Evolutionary conservation across 2,888 invertebrate species (phyloP), one percentile per base, ranked within the genome.

Genomic region (Diarsia mendica): DNA sequence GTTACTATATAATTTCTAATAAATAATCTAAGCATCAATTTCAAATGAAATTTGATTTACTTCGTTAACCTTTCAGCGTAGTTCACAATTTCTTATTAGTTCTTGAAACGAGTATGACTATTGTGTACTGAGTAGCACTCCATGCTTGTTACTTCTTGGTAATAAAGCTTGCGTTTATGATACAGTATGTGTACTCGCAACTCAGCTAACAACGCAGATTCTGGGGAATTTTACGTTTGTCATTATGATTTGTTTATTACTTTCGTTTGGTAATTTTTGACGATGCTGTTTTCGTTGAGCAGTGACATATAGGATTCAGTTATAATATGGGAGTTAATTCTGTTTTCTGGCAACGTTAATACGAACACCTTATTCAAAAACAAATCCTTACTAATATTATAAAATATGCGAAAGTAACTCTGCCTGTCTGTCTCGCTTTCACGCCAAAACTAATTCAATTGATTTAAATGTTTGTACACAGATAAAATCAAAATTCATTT

Each of bases 181-280:
- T 18, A 44, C n/a, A 15, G 20, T 18, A 44, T 13, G n/a, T 33
- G n/a, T 33, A 44, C 18, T 33, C 18, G 28, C 15, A 33, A 58
- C 13, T 48, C 18, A 8, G 44, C n/a, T 18, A 61, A 61, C 60
- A 61, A 49, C 18, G 18, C 6, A 44, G 44, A 46, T 46, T 44
- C 60, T 1, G n/a, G 39, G 39, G 39, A 28, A 39, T 28, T 44
- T 49, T 28, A 13, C 20, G 75, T 28, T 61, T n/a, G 8, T 60
- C 13, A 44, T 44, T n/a, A 18, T 15, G 49, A 6, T 75, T 75
- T 73, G 49, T 61, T 74, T 61, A 75, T 44, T n/a, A 18, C 28
- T 51, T 60, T 60, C 44, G 5, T 44, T 28, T 0, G 1, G 20
- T 61, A 0, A 49, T 49, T 51, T 28, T 9, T n/a, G 11, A 51